Conservation (phyloP, 2,797 vertebrate species). For the Eospalax fontanierii region DNA sequence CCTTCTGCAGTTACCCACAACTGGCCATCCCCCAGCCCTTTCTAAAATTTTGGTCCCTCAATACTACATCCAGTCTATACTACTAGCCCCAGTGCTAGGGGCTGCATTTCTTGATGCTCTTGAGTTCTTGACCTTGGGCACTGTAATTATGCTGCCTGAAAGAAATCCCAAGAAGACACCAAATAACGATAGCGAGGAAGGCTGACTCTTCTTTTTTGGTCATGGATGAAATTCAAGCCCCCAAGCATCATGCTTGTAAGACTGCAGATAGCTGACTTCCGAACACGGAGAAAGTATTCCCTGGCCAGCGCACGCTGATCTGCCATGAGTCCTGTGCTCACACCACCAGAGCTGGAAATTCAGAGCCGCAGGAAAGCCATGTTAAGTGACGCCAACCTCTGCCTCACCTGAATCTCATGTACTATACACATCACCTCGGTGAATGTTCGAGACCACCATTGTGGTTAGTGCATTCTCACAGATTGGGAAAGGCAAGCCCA, state of each 20-base stretch:
- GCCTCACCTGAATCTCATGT: background rate
- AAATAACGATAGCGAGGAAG: conserved; percentile 48
- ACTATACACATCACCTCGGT: background rate
- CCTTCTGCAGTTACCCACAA: background rate
- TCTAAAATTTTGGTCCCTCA: background rate
- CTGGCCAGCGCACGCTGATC: background rate
- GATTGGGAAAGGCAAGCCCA: background rate
- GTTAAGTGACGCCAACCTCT: background rate
- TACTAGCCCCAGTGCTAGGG: background rate
- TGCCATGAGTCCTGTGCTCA: background rate
- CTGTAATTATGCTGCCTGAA: background rate
- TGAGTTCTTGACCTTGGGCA: conserved; percentile 39
- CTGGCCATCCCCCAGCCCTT: background rate
- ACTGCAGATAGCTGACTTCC: conserved; percentile 53
- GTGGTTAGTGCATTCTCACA: background rate
- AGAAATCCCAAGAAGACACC: conserved; percentile 52
- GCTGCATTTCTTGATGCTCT: conserved; percentile 21
- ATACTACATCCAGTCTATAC: background rate
- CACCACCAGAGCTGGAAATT: background rate
- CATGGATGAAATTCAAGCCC: conserved; percentile 64
- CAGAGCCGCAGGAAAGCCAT: background rate
- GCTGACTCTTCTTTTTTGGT: background rate
- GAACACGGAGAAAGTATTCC: conserved; percentile 14
- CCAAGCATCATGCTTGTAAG: conserved; percentile 27
- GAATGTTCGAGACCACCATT: background rate